Evolutionary conservation across 2,113 vertebrate species (phyloP).

Genomic region (Lynx canadensis): DNA sequence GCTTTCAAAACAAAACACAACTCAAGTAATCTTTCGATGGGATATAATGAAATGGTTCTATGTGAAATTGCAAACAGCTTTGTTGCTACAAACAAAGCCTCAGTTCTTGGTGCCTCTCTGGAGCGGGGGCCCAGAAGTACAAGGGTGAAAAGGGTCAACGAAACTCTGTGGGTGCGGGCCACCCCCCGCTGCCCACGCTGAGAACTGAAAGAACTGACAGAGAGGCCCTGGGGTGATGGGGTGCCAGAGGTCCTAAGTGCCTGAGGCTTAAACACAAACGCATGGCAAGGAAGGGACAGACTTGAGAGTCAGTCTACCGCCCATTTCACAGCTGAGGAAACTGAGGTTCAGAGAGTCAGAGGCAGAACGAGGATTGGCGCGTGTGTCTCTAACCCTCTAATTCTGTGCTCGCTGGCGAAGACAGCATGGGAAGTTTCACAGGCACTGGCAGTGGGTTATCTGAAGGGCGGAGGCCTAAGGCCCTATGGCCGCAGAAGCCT

Average conservation of each 20-base stretch:
- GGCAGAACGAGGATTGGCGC: neutral
- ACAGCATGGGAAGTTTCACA: neutral
- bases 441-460: neutral
- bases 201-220: slow-evolving; percentile 65
- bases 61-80: slow-evolving; percentile 81
- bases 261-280: neutral
- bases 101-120: slow-evolving; percentile 7
- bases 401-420: neutral
- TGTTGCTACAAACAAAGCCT: slow-evolving; percentile 77
- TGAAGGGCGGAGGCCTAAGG: neutral
- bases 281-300: neutral
- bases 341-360: neutral
- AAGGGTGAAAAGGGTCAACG: slow-evolving; percentile 76
- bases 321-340: neutral
- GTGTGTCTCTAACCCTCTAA: neutral
- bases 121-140: slow-evolving; percentile 76
- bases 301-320: neutral
- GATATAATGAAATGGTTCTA: slow-evolving; percentile 75
- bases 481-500: neutral
- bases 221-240: neutral
- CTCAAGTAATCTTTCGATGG: slow-evolving; percentile 77
- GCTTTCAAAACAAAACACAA: slow-evolving; percentile 67
- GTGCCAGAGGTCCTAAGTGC: neutral
- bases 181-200: neutral
- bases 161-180: slow-evolving; percentile 64